Evolutionary conservation across 1,140 invertebrate species (phyloP).

Genomic region (Bilobella aurantiaca): DNA sequence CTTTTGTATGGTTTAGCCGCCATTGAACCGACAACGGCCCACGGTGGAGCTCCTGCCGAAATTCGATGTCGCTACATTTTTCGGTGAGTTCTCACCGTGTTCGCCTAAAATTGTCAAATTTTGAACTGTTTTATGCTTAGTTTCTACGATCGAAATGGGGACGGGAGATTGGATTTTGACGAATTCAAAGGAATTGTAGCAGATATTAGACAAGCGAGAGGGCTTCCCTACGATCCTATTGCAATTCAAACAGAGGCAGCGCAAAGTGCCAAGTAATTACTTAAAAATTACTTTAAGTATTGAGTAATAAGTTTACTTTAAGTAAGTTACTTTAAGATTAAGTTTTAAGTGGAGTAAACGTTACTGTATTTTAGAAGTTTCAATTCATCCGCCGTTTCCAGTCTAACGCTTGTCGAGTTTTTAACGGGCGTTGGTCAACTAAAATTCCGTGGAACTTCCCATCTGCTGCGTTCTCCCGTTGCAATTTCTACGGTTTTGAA

Average conservation of each 20-base stretch:
- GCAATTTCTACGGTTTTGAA: conserved; percentile 22
- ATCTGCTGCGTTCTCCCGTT: conserved; percentile 40
- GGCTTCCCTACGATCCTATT: conserved; percentile 38
- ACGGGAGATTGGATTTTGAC: conserved; percentile 40
- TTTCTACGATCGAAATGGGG: conserved; percentile 44
- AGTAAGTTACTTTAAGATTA: too few species aligned
- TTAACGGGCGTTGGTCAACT: conserved; percentile 46
- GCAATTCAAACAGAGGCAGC: conserved; percentile 40
- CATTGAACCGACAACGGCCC: conserved; percentile 46
- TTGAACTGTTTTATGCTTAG: conserved; percentile 26
- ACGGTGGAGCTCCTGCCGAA: conserved; percentile 48
- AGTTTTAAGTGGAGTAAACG: too few species aligned
- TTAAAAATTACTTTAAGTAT: background rate
- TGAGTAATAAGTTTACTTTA: too few species aligned
- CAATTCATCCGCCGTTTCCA: conserved; percentile 33
- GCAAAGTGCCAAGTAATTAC: conserved; percentile 41
- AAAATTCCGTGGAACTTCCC: conserved; percentile 49
- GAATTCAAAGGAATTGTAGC: conserved; percentile 40
- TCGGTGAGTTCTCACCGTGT: too few species aligned
- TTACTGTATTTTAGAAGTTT: too few species aligned
- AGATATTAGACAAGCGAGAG: conserved; percentile 42
- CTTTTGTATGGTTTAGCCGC: conserved; percentile 46
- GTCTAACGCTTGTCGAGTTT: conserved; percentile 43
- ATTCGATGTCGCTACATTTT: conserved; percentile 49
- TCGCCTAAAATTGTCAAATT: conserved; percentile 13